phyloP scores from a whole-genome alignment of 2,113 vertebrate genomes.

The Lophura nycthemera region DNA sequence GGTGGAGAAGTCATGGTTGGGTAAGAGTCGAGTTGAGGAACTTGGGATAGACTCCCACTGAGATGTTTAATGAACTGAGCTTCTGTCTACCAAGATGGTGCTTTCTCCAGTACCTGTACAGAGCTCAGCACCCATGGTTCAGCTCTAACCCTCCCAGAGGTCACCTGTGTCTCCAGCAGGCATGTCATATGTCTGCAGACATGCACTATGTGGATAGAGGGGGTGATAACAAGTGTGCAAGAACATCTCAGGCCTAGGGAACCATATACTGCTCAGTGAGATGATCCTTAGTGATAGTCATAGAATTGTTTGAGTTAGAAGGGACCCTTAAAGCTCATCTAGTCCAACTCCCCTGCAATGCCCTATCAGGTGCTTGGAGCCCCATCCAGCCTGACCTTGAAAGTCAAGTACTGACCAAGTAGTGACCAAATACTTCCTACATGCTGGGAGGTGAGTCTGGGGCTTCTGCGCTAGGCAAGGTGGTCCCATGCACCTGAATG shows the following conservation, averaged over 20 bases:
- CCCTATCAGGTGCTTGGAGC: no score
- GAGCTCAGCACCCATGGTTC: not conserved
- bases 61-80: not conserved
- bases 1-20: not conserved
- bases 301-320: no score
- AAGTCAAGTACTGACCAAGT: no score
- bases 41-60: not conserved
- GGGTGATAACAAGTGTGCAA: not conserved
- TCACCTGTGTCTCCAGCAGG: not conserved
- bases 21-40: fast-evolving
- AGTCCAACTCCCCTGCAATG: no score
- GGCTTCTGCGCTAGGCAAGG: not conserved
- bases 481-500: not conserved
- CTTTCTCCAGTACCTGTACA: not conserved
- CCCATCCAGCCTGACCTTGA: no score
- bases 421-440: not conserved
- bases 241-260: not conserved
- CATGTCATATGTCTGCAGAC: fast-evolving
- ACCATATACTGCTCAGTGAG: not conserved
- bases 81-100: not conserved
- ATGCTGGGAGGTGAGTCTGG: not conserved
- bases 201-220: not conserved
- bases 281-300: not conserved
- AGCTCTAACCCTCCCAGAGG: not conserved
- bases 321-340: no score